phyloP scores from a whole-genome alignment of 2,888 invertebrate species.

The Dolichomitus sp. region DNA sequence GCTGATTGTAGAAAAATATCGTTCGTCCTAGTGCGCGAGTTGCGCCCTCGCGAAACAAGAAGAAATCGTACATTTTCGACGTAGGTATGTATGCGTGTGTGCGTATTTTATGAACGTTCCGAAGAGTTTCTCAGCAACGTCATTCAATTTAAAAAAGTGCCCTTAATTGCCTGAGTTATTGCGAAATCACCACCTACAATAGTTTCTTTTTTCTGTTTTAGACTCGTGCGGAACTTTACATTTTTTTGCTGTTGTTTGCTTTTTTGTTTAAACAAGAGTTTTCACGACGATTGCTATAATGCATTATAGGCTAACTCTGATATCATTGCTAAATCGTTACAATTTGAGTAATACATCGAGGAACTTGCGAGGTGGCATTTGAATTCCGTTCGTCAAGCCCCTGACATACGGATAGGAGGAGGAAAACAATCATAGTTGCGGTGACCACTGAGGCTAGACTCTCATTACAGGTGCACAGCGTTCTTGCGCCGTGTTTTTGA shows the following conservation, averaged over 20 bases:
- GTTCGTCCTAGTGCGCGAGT: constrained; percentile 44
- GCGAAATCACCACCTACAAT: constrained; percentile 38
- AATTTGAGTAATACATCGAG: constrained; percentile 19
- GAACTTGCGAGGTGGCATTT: constrained; percentile 39
- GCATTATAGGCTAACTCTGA: constrained; percentile 31
- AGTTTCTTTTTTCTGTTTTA: background rate
- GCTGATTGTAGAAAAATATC: constrained; percentile 66
- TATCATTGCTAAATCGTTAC: constrained; percentile 16
- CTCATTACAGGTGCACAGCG: background rate
- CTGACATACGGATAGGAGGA: background rate
- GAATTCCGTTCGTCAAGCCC: constrained; percentile 10
- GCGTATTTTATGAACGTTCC: constrained; percentile 32
- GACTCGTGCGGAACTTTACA: constrained; percentile 34
- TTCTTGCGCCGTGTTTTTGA: background rate
- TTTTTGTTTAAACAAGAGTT: constrained; percentile 10
- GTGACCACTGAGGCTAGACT: background rate
- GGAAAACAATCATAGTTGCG: constrained; percentile 12
- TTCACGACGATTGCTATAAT: constrained; percentile 45
- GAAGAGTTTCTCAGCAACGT: background rate
- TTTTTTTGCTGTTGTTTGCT: constrained; percentile 1
- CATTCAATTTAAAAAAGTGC: constrained; percentile 32
- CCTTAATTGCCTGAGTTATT: constrained; percentile 42
- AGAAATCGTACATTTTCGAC: constrained; percentile 6
- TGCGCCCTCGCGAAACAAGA: constrained; percentile 2
- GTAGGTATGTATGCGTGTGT: constrained; percentile 23